A percentile compares a stretch with the other conserved stretches of the same genome.
Conservation (phyloP, 2,113 vertebrate genomes). For the Lepidothrix coronata region DNA sequence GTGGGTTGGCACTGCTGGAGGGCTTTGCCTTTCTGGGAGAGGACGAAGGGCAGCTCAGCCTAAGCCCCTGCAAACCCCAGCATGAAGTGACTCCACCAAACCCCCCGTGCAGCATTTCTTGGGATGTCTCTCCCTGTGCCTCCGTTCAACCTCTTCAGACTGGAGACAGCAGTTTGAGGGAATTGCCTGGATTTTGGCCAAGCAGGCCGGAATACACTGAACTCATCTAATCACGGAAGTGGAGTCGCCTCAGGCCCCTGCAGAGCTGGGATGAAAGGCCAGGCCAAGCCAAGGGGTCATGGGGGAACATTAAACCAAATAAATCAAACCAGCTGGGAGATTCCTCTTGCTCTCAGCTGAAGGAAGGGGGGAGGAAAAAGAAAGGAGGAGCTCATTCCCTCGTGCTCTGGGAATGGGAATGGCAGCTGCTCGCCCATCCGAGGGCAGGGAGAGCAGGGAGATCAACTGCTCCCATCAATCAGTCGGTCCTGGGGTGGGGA, state of each 20-base stretch:
- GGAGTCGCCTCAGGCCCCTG: slow-evolving; percentile 8
- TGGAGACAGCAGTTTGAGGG: background rate
- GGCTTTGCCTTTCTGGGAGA: slow-evolving; percentile 9
- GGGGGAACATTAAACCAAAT: slow-evolving; percentile 26
- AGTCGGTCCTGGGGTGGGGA: background rate
- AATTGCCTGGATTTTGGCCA: slow-evolving; percentile 47
- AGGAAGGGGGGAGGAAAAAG: background rate
- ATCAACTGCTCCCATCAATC: slow-evolving; percentile 43
- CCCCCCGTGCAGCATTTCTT: fast-evolving
- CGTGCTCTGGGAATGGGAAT: background rate
- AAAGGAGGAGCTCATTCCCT: background rate
- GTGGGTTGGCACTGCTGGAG: background rate
- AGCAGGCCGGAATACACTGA: background rate
- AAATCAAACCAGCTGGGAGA: slow-evolving; percentile 47
- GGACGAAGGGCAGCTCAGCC: background rate
- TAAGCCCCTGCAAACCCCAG: background rate
- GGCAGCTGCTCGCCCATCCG: slow-evolving; percentile 20
- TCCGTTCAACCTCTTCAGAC: background rate
- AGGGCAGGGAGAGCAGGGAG: background rate
- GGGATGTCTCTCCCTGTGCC: background rate
- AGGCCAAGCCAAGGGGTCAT: slow-evolving; percentile 20
- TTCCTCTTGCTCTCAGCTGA: background rate
- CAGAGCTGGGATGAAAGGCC: slow-evolving; percentile 33
- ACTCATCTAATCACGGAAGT: slow-evolving; percentile 11
- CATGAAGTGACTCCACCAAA: background rate